These are phyloP conservation scores for Cryptophagus acutangulus DNA, from an alignment of 2,888 invertebrate genomes.

Conservation along the genomic window DNA sequence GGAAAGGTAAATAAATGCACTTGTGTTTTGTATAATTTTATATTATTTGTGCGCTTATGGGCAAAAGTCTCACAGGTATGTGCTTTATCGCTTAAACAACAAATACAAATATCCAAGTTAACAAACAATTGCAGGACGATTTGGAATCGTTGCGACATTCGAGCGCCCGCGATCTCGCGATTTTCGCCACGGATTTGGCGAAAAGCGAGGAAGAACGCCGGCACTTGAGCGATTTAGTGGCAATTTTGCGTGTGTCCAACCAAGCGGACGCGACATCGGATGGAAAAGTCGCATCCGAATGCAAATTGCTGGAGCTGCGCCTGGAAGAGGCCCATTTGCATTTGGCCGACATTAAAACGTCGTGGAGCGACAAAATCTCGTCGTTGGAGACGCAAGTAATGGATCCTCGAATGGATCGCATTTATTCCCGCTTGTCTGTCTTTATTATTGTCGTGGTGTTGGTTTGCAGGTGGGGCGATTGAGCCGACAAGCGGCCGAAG, in stretches of 20 bases:
- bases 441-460: conserved; percentile 4
- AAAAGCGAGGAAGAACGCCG: conserved; percentile 70
- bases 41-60: conserved; percentile 40
- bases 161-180: conserved; percentile 66
- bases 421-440: not conserved
- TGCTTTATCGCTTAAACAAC: conserved; percentile 36
- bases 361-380: conserved; percentile 88
- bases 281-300: conserved; percentile 55
- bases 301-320: conserved; percentile 67
- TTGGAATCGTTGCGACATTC: conserved; percentile 70
- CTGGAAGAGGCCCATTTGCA: conserved; percentile 82
- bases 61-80: conserved; percentile 46
- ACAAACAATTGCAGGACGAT: conserved; percentile 60
- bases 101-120: not conserved
- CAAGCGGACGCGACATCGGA: conserved; percentile 51
- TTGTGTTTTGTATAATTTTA: conserved; percentile 13
- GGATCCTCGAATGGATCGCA: no score
- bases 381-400: conserved; percentile 84
- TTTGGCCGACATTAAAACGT: conserved; percentile 82
- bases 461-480: conserved; percentile 63
- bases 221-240: conserved; percentile 62
- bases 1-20: not conserved
- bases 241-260: conserved; percentile 52
- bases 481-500: conserved; percentile 78
- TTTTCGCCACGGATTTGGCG: conserved; percentile 64